These are phyloP conservation scores for Gasterosteus nipponicus DNA, from an alignment of 2,113 vertebrate genomes.

Conservation along the genomic window DNA sequence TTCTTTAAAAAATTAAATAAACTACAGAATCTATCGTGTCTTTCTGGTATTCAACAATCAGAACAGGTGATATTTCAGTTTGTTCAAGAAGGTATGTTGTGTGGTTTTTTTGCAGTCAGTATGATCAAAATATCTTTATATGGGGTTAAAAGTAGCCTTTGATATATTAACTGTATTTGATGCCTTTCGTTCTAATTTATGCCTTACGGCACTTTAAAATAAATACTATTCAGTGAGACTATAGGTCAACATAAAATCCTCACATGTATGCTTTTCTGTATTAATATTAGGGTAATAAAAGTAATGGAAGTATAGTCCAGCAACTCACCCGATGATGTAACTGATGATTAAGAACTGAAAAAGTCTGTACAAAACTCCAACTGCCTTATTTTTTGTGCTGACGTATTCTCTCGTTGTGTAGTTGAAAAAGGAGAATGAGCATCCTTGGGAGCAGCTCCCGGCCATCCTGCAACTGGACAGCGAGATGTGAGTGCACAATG, in stretches of 20 bases:
- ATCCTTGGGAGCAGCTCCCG: constrained; percentile 72
- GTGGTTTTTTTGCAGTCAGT: not conserved
- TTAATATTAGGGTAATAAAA: not conserved
- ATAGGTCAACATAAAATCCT: not conserved
- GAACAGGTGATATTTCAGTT: not conserved
- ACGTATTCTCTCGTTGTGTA: constrained; percentile 93
- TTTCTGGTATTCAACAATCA: not conserved
- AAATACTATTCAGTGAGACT: not conserved
- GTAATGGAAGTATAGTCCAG: not conserved
- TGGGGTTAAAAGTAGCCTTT: not conserved
- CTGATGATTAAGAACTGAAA: constrained; percentile 87
- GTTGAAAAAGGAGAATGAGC: constrained; percentile 81
- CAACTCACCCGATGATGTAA: constrained; percentile 90
- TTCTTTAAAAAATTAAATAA: not conserved
- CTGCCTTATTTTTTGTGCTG: constrained; percentile 88
- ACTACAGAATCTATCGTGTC: not conserved
- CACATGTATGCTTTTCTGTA: not conserved
- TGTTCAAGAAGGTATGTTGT: not conserved
- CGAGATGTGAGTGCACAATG: not conserved
- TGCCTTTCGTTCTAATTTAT: not conserved
- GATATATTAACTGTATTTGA: not conserved
- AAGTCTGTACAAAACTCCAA: constrained; percentile 88
- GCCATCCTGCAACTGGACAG: constrained; percentile 78
- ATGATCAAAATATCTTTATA: not conserved
- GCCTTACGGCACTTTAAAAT: not conserved